These are phyloP conservation scores for Hystrix cristata DNA, from an alignment of 2,113 vertebrate genomes.

Conservation along the genomic window DNA sequence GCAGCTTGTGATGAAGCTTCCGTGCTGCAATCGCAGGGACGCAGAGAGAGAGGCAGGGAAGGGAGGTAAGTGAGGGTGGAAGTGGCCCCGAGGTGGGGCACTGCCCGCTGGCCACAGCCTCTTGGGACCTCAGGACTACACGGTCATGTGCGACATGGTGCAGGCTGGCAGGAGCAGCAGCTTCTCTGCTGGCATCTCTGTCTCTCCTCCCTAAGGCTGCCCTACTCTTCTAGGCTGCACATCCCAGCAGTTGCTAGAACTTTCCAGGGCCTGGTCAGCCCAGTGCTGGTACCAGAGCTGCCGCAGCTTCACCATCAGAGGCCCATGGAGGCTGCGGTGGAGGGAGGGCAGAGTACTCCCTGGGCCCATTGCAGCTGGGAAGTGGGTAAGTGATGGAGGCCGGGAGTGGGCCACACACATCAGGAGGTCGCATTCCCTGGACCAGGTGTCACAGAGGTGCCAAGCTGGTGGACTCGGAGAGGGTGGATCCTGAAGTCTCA, in stretches of 20 bases:
- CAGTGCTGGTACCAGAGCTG: not conserved
- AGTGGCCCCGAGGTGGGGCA: fast-evolving
- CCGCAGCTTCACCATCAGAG: not conserved
- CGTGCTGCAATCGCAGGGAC: not conserved
- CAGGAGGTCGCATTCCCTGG: not conserved
- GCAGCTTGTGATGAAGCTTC: not conserved
- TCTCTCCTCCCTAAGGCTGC: too few species aligned
- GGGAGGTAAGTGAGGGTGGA: not conserved
- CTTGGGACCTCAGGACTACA: fast-evolving
- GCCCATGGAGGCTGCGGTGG: not conserved
- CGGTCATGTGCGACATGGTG: fast-evolving
- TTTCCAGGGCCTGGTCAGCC: not conserved
- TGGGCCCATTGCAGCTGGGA: not conserved
- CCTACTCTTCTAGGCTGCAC: not conserved
- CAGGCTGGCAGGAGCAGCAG: too few species aligned
- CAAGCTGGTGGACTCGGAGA: not conserved
- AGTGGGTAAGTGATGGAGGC: not conserved
- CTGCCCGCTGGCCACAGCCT: not conserved
- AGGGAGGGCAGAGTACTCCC: not conserved
- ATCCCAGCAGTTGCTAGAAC: not conserved
- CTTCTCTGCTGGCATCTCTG: not conserved
- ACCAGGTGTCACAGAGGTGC: not conserved
- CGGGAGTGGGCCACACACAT: not conserved
- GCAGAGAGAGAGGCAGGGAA: not conserved
- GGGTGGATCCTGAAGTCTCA: not conserved